phyloP scores from a whole-genome alignment of 2,797 vertebrate genomes.

The Nannoperca obscura region DNA sequence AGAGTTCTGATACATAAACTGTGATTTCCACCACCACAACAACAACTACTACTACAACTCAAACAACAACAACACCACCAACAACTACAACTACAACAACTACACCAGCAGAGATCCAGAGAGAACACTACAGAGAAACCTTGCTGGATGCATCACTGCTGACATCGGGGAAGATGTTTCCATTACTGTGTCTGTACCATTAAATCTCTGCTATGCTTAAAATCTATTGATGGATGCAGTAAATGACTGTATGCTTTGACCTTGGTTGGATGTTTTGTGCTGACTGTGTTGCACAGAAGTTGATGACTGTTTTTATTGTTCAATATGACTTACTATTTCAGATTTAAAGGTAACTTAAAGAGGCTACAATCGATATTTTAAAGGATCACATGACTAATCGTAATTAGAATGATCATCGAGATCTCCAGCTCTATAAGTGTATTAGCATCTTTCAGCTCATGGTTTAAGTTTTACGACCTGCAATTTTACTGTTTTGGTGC shows the following conservation, averaged over 20 bases:
- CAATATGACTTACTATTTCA: neutral
- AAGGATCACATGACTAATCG: neutral
- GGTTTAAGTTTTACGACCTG: no score
- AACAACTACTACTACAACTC: neutral
- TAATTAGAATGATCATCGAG: neutral
- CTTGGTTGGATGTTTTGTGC: neutral
- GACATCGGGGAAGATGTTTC: slow-evolving; percentile 26
- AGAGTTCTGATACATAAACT: slow-evolving; percentile 37
- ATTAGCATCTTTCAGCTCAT: no score
- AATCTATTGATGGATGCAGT: slow-evolving; percentile 16
- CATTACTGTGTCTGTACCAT: slow-evolving; percentile 15
- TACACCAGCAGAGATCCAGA: neutral
- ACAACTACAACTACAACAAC: neutral
- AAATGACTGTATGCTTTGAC: neutral
- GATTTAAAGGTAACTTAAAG: neutral
- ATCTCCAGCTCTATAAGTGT: neutral
- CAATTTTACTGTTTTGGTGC: neutral
- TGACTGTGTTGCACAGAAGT: slow-evolving; percentile 5
- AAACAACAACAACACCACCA: neutral
- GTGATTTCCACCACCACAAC: slow-evolving; percentile 29
- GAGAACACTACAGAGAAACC: neutral
- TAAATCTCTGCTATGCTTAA: slow-evolving; percentile 9
- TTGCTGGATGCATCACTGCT: slow-evolving; percentile 4
- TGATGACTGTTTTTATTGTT: neutral
- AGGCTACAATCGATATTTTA: neutral